Evolutionary conservation across 2,113 vertebrate genomes (phyloP).

Genomic region (Sturnira hondurensis): DNA sequence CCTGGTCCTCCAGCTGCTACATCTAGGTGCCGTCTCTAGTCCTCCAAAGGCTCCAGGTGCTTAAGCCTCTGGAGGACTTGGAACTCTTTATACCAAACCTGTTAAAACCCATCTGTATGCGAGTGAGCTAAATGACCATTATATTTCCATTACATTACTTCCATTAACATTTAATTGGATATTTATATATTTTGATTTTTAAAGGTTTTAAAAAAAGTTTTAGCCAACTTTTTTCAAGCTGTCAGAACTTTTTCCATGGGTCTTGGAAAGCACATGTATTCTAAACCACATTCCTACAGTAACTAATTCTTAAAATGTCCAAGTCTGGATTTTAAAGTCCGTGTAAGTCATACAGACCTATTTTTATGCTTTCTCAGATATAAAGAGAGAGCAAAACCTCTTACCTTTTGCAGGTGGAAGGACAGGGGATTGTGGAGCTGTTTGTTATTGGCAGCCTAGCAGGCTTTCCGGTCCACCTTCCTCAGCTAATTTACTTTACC

Average conservation of each 20-base stretch:
- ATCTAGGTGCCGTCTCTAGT: background rate
- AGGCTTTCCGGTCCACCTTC: background rate
- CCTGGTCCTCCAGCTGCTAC: background rate
- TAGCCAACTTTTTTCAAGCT: background rate
- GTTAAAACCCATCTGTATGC: background rate
- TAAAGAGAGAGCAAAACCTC: background rate
- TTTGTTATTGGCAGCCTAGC: background rate
- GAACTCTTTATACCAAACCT: background rate
- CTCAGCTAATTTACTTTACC: background rate
- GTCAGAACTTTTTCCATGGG: background rate
- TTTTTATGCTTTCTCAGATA: background rate
- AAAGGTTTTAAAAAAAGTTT: background rate
- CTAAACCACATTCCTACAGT: background rate
- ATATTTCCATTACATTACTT: background rate
- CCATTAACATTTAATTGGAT: background rate
- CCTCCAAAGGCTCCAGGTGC: background rate
- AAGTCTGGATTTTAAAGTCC: background rate
- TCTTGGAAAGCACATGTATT: background rate
- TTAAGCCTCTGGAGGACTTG: background rate
- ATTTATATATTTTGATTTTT: background rate
- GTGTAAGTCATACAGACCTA: background rate
- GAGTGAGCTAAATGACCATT: background rate
- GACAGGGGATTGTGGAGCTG: background rate
- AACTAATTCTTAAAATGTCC: background rate
- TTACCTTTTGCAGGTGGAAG: background rate